Evolutionary conservation across 2,888 invertebrate species (phyloP), one percentile per base, ranked within the genome.

Genomic region (Diarsia dahlii): DNA sequence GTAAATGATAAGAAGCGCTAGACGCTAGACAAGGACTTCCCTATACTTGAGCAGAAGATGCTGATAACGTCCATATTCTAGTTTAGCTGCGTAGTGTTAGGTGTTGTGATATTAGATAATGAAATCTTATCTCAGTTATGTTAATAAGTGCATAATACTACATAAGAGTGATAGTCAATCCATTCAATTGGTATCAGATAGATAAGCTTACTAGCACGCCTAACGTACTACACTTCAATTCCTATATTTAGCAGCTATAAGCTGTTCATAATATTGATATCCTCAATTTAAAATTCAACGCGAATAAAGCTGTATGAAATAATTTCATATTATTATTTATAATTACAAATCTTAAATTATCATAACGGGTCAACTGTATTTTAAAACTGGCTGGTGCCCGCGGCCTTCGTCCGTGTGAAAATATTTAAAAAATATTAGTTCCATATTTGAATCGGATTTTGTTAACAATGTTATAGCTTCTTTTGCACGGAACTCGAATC

Each of bases 71-170:
- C 65, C 54, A 10, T 62, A 58, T 66, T 64, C 65, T 72, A 63
- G 66, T 81, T 71, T 50, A 48, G 54, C 60, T 76, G 63, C 81
- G 75, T 82, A 76, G 70, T 28, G 28, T 28, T 28, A 72, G 52
- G 10, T 72, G 28, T 80, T 80, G 58, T 71, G 52, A 56, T 71
- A 45, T 56, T 63, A 75, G 72, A 74, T 68, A 78, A 12, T 56
- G 60, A 66, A 84, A 87, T 87, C 79, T 87, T 78, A 87, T 85
- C 77, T 71, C 60, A n/a, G 63, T 74, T 68, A 76, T 73, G 58
- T 63, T 84, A 77, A 84, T 81, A 65, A 60, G 68, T 70, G 71
- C 71, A 81, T 84, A 83, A 77, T 81, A 77, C 72, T 60, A 77
- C 74, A 70, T 85, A 81, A 85, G 74, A 71, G 71, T 65, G 58